phyloP scores from a whole-genome alignment of 2,113 vertebrate genomes.

The Thamnophis sirtalis region DNA sequence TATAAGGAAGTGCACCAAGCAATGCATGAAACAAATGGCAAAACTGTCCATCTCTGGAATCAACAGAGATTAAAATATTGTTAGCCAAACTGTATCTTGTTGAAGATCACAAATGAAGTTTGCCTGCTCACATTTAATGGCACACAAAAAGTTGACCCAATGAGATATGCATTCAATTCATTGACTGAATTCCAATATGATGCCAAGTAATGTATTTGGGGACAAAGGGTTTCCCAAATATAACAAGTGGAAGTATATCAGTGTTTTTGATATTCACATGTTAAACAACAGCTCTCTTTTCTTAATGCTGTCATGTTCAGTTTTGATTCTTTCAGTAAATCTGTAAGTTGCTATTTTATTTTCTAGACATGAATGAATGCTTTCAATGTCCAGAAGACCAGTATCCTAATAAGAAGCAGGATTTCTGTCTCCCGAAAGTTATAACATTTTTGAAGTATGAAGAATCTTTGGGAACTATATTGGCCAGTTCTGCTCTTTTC shows the following conservation, averaged over 20 bases:
- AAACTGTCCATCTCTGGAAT: background rate
- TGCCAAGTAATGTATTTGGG: background rate
- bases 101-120: background rate
- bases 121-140: background rate
- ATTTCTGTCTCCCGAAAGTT: background rate
- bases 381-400: background rate
- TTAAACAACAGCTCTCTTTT: background rate
- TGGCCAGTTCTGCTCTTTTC: background rate
- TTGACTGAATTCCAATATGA: background rate
- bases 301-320: background rate
- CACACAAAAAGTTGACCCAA: background rate
- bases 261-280: background rate
- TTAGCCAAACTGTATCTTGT: background rate
- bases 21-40: background rate
- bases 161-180: background rate
- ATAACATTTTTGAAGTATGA: background rate
- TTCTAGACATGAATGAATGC: background rate
- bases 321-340: background rate
- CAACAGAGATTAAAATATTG: background rate
- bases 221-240: background rate
- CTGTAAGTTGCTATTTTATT: background rate
- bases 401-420: background rate
- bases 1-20: background rate
- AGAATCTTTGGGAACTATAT: background rate
- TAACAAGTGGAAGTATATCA: background rate